A percentile compares a stretch with the other conserved stretches of the same genome.
These are phyloP conservation scores for Apis dorsata DNA, from an alignment of 1,140 invertebrate species.

Conservation along the genomic window DNA sequence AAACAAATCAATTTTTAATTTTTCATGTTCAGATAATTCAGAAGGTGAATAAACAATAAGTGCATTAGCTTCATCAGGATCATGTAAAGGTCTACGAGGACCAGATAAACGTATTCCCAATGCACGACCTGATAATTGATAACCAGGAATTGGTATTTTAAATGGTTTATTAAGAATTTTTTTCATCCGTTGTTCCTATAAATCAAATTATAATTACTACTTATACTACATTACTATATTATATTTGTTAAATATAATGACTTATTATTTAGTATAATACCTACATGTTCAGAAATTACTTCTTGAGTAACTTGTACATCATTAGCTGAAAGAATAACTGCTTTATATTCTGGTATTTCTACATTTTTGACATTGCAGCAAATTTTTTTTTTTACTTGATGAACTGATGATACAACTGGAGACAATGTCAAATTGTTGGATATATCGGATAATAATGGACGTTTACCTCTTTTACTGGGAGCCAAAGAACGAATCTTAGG, in stretches of 20 bases:
- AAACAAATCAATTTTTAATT: conserved; percentile 87
- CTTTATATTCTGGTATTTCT: conserved; percentile 70
- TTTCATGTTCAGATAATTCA: conserved; percentile 90
- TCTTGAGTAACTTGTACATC: conserved; percentile 69
- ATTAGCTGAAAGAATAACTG: conserved; percentile 70
- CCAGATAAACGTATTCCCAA: conserved; percentile 88
- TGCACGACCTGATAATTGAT: conserved; percentile 86
- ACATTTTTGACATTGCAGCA: conserved; percentile 66
- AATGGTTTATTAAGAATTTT: conserved; percentile 94
- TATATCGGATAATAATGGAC: conserved; percentile 72
- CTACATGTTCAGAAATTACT: conserved; percentile 78
- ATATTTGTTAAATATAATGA: conserved; percentile 18
- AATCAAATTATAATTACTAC: conserved; percentile 44
- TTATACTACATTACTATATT: background rate
- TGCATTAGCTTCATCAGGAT: conserved; percentile 96
- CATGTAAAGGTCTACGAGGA: conserved; percentile 89
- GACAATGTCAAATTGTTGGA: conserved; percentile 54
- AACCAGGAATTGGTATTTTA: conserved; percentile 96
- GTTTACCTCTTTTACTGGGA: conserved; percentile 82
- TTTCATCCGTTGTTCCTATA: conserved; percentile 89
- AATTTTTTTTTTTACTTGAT: conserved; percentile 63
- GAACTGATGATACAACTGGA: conserved; percentile 15
- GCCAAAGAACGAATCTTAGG: conserved; percentile 79
- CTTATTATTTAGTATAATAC: conserved; percentile 36
- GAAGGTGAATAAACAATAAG: conserved; percentile 94